These are phyloP conservation scores for Tinea semifulvella DNA, from an alignment of 2,888 invertebrate genomes.

Conservation along the genomic window DNA sequence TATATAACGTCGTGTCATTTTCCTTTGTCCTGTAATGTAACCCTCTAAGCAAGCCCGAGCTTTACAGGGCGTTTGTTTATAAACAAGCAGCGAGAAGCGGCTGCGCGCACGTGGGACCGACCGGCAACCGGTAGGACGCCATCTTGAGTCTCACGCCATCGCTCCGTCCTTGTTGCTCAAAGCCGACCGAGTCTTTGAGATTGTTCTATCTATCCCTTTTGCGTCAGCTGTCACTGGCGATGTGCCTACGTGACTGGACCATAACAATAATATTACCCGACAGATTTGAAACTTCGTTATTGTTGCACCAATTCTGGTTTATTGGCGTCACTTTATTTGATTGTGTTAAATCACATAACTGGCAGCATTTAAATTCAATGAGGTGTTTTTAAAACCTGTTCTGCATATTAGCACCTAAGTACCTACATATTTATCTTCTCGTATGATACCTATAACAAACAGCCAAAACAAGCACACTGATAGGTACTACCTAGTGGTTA, in stretches of 20 bases:
- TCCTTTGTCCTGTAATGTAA: conserved; percentile 42
- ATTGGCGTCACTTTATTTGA: background rate
- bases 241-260: conserved; percentile 52
- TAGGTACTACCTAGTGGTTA: background rate
- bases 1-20: conserved; percentile 20
- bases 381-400: background rate
- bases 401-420: conserved; percentile 7
- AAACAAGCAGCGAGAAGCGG: conserved; percentile 46
- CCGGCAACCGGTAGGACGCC: conserved; percentile 53
- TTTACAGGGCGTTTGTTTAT: conserved; percentile 62
- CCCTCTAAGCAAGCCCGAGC: conserved; percentile 52
- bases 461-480: conserved; percentile 6
- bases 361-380: conserved; percentile 1
- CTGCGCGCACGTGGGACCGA: conserved; percentile 56
- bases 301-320: background rate
- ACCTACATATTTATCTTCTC: background rate
- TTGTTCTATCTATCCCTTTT: conserved; percentile 2
- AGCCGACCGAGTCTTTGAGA: conserved; percentile 4
- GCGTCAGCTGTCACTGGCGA: conserved; percentile 25
- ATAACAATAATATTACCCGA: conserved; percentile 3
- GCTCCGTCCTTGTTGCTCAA: conserved; percentile 32
- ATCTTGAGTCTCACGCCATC: conserved; percentile 64
- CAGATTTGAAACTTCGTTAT: background rate
- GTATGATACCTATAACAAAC: background rate
- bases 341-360: background rate